phyloP scores from a whole-genome alignment of 2,113 vertebrate species.

The Acanthisitta chloris region DNA sequence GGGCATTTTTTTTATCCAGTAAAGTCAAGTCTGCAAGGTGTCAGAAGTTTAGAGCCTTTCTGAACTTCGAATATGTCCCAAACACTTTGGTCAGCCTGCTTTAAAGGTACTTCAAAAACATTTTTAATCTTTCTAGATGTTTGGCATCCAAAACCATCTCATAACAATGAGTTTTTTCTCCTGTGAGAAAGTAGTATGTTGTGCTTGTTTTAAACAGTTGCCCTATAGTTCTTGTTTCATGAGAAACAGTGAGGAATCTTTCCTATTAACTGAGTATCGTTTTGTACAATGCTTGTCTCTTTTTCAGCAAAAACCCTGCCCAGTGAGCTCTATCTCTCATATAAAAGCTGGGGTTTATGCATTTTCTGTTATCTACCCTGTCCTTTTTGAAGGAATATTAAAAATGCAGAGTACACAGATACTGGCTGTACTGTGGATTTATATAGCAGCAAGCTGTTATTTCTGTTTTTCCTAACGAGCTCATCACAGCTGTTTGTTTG shows the following conservation, averaged over 20 bases:
- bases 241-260: not conserved
- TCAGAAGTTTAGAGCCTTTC: not conserved
- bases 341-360: not conserved
- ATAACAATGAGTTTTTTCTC: not conserved
- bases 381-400: not conserved
- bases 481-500: slow-evolving; percentile 19
- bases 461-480: slow-evolving; percentile 26
- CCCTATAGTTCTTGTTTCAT: not conserved
- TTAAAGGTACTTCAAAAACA: not conserved
- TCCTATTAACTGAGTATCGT: not conserved
- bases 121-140: not conserved
- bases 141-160: not conserved
- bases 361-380: not conserved
- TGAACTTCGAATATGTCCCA: not conserved
- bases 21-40: not conserved
- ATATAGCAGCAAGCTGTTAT: not conserved
- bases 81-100: not conserved
- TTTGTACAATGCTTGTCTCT: not conserved
- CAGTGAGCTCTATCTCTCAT: not conserved
- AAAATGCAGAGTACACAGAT: not conserved
- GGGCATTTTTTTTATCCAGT: not conserved
- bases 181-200: not conserved
- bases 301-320: not conserved
- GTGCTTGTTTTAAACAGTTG: not conserved
- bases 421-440: not conserved